These are phyloP conservation scores for Benthosema pterotum DNA, from an alignment of 2,797 vertebrate species.

Conservation along the genomic window DNA sequence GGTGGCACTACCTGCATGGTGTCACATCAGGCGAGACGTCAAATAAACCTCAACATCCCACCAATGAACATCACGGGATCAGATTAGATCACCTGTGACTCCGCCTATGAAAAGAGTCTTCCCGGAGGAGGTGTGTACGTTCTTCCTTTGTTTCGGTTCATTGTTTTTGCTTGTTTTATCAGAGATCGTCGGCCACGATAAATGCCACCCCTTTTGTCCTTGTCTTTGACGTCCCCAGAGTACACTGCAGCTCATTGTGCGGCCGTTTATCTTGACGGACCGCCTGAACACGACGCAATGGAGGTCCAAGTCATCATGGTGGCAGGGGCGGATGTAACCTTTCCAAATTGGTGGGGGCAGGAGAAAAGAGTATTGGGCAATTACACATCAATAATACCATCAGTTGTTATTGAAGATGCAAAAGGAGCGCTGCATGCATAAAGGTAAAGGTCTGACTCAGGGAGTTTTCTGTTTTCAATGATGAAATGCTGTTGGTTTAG, in stretches of 20 bases:
- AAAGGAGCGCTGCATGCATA: too few species aligned
- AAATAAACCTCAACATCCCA: neutral
- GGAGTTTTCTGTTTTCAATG: too few species aligned
- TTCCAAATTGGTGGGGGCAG: too few species aligned
- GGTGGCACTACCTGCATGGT: too few species aligned
- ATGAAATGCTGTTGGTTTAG: too few species aligned
- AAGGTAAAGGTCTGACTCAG: too few species aligned
- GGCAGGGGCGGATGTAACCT: conserved; percentile 17
- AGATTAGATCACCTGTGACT: conserved; percentile 5
- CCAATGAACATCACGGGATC: conserved; percentile 4
- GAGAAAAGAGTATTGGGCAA: too few species aligned
- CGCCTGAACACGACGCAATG: neutral
- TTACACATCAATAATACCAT: too few species aligned
- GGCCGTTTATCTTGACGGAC: neutral
- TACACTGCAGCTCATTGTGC: conserved; percentile 32
- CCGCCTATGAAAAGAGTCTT: neutral
- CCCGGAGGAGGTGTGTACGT: conserved; percentile 4
- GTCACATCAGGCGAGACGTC: conserved; percentile 1
- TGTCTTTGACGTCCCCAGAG: conserved; percentile 12
- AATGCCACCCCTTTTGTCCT: conserved; percentile 26
- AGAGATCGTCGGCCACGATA: conserved; percentile 37
- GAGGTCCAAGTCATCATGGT: conserved; percentile 4
- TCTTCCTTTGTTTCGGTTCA: too few species aligned
- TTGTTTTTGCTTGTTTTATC: conserved; percentile 14
- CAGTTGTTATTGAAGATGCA: too few species aligned